Evolutionary conservation across 1,140 invertebrate genomes (phyloP), one percentile per base, ranked within the genome.

Genomic region (Drosophila santomea): DNA sequence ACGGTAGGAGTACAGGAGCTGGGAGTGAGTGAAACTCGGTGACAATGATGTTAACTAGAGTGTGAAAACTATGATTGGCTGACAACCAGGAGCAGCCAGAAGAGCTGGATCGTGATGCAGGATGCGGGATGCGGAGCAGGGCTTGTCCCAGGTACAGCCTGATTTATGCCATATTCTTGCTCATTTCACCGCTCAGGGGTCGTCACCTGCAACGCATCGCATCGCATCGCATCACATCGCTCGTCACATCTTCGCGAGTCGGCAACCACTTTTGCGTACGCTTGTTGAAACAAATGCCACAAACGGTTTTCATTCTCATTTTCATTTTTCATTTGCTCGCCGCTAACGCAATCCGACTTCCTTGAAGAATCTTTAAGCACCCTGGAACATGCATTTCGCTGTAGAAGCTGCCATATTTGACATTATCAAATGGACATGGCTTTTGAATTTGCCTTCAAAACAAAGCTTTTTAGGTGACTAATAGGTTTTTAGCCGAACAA

Each of bases 31-130:
- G 52, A 88, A 84, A 74, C 84, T 73, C 84, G 80, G 84, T 84
- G 80, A 88, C 83, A 88, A 88, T 88, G 83, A 83, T 88, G 83
- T 88, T 88, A 88, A 88, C 83, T 88, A 89, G 83, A 88, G 83
- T 88, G 83, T 88, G 83, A 88, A 88, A 88, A 88, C 83, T 88
- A 88, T 88, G 84, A 88, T 88, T 89, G 83, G 83, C 83, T 89
- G 83, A 69, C 76, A 72, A 78, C 50, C 59, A 44, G 41, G 38
- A 39, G 36, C 32, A 10, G 32, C 32, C 7, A 32, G 60, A 11
- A 7, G 51, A 17, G 6, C 12, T 8, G 20, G 35, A 25, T 10
- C 20, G 20, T 1, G 20, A 20, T 20, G 20, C 20, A 1, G 20
- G 20, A 20, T 20, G 6, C 12, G 11, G 20, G 35, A 25, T 32